These are phyloP conservation scores for Chironomus tepperi DNA, from an alignment of 1,140 invertebrate genomes.

Conservation along the genomic window DNA sequence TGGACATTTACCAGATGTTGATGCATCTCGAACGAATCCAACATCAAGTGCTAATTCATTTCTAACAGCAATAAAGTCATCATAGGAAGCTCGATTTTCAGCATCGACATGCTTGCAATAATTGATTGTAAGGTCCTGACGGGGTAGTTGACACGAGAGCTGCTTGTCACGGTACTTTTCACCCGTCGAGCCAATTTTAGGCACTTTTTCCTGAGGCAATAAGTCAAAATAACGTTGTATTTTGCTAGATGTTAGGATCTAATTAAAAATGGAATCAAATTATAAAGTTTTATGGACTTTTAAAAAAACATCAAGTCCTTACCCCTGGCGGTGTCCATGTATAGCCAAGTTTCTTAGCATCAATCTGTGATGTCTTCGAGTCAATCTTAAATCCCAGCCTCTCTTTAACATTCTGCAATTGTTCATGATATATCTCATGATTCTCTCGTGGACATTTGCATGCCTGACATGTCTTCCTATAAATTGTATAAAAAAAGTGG, in stretches of 20 bases:
- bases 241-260: background rate
- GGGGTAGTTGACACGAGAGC: slow-evolving; percentile 81
- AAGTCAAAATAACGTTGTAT: slow-evolving; percentile 61
- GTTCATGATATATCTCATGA: slow-evolving; percentile 82
- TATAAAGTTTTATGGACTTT: slow-evolving; percentile 38
- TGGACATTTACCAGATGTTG: slow-evolving; percentile 40
- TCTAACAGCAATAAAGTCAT: slow-evolving; percentile 82
- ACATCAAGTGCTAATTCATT: slow-evolving; percentile 95
- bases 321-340: slow-evolving; percentile 78
- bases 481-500: slow-evolving; percentile 28
- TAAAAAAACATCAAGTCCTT: too few relatives aligned
- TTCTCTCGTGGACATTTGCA: slow-evolving; percentile 80
- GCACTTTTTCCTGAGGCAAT: slow-evolving; percentile 68
- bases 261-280: background rate
- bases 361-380: slow-evolving; percentile 38
- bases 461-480: slow-evolving; percentile 74
- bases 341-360: slow-evolving; percentile 55
- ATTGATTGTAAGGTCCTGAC: slow-evolving; percentile 83
- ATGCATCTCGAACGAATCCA: slow-evolving; percentile 44
- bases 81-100: slow-evolving; percentile 63
- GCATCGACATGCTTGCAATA: slow-evolving; percentile 82
- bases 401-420: slow-evolving; percentile 71
- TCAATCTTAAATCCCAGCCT: slow-evolving; percentile 61
- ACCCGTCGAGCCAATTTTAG: slow-evolving; percentile 62
- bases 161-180: slow-evolving; percentile 72